A percentile compares a stretch with the other conserved stretches of the same genome.
Conservation (phyloP, 30 jellyfish, hydroid and myxozoan species). For the Nemopilema nomurai region DNA sequence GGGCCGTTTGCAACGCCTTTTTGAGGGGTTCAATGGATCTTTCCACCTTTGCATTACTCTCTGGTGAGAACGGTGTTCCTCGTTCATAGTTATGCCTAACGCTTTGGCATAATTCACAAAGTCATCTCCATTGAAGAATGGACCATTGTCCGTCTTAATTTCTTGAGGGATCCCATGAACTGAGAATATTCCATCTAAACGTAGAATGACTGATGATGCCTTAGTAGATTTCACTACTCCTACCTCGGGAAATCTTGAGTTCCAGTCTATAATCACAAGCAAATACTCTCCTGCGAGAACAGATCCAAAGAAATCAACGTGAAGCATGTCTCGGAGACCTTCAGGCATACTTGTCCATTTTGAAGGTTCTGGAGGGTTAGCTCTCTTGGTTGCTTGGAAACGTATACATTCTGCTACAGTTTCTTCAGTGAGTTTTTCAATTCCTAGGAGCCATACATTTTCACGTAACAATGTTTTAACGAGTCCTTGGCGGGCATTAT, state of each 20-base stretch:
- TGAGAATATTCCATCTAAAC: constrained; percentile 29
- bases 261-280: constrained; percentile 25
- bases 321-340: no score
- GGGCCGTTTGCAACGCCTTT: constrained; percentile 43
- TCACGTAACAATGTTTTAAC: no score
- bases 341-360: no score
- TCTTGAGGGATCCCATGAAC: constrained; percentile 25
- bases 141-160: constrained; percentile 53
- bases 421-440: no score
- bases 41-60: constrained; percentile 57
- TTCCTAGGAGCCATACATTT: no score
- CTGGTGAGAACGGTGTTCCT: constrained; percentile 35
- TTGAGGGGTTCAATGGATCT: constrained; percentile 37
- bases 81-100: constrained; percentile 22
- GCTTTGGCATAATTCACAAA: not conserved
- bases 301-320: constrained; percentile 61
- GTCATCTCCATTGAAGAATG: constrained; percentile 57
- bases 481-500: no score
- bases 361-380: no score
- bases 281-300: constrained; percentile 48
- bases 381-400: no score
- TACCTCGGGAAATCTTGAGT: constrained; percentile 55
- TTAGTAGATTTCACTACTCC: constrained; percentile 48
- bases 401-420: no score
- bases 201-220: constrained; percentile 39